Percentiles rank a stretch among this genome's conserved stretches.
These are phyloP conservation scores for Riptortus pedestris DNA, from an alignment of 1,140 invertebrate species.

Conservation along the genomic window DNA sequence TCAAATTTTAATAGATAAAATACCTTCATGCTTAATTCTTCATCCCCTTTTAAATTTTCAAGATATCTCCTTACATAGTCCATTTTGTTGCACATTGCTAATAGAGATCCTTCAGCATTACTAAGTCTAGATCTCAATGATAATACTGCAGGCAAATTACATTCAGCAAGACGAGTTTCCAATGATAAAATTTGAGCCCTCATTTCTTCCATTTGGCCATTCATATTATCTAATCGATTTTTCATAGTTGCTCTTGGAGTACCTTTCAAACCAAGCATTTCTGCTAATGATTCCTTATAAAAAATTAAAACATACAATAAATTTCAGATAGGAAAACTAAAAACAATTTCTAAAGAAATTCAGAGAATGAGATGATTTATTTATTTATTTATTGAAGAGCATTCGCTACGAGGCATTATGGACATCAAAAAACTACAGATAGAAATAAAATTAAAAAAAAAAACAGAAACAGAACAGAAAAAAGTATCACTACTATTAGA, in stretches of 20 bases:
- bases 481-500: too few species aligned
- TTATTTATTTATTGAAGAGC: too few species aligned
- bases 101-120: constrained; percentile 7
- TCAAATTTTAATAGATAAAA: too few species aligned
- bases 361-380: too few species aligned
- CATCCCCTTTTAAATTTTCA: constrained; percentile 22
- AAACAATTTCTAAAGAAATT: too few species aligned
- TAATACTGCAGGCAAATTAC: constrained; percentile 5
- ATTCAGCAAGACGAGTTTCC: neutral
- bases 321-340: too few species aligned
- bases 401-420: too few species aligned
- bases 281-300: constrained; percentile 25
- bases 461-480: too few species aligned
- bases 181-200: neutral
- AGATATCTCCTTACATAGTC: constrained; percentile 27
- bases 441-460: too few species aligned
- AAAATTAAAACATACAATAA: neutral
- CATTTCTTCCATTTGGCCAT: constrained; percentile 21
- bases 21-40: constrained; percentile 26
- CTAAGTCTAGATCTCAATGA: neutral
- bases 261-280: constrained; percentile 26
- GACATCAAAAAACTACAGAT: too few species aligned
- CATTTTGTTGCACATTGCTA: constrained; percentile 26
- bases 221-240: constrained; percentile 18
- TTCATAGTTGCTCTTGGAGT: constrained; percentile 24